Percentiles rank a stretch among this genome's conserved stretches.
These are phyloP conservation scores for Oenanthe melanoleuca DNA, from an alignment of 2,113 vertebrate species.

Conservation along the genomic window DNA sequence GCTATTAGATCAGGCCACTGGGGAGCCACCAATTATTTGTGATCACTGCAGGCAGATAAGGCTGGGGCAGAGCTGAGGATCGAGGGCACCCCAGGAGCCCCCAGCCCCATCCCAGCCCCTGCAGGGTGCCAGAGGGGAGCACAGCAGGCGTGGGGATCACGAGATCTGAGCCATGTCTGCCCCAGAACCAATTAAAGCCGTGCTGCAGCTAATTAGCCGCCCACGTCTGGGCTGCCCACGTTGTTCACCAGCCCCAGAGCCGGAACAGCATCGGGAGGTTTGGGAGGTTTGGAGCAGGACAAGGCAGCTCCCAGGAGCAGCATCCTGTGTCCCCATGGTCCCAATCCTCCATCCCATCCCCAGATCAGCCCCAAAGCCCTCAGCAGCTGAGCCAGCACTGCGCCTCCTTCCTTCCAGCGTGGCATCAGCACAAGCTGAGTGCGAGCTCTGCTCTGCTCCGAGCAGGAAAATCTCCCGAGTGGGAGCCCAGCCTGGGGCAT, in stretches of 20 bases:
- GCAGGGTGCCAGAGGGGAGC: neutral
- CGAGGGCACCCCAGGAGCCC: neutral
- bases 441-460: neutral
- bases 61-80: neutral
- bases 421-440: neutral
- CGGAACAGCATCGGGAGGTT: rapidly evolving
- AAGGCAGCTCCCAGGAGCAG: too few relatives aligned
- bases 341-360: rapidly evolving
- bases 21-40: constrained; percentile 55
- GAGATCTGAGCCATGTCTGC: neutral
- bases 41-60: constrained; percentile 29
- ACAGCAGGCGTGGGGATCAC: neutral
- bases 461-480: neutral
- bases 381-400: neutral
- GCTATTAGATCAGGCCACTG: constrained; percentile 62
- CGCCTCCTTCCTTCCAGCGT: neutral
- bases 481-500: neutral
- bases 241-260: neutral
- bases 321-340: rapidly evolving
- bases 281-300: neutral
- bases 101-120: neutral
- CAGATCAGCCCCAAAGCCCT: neutral
- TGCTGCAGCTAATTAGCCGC: neutral
- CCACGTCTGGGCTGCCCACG: neutral
- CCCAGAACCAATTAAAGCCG: neutral